A percentile compares a stretch with the other conserved stretches of the same genome.
Evolutionary conservation across 2,113 vertebrate genomes (phyloP).

Genomic region (Catharus minimus): DNA sequence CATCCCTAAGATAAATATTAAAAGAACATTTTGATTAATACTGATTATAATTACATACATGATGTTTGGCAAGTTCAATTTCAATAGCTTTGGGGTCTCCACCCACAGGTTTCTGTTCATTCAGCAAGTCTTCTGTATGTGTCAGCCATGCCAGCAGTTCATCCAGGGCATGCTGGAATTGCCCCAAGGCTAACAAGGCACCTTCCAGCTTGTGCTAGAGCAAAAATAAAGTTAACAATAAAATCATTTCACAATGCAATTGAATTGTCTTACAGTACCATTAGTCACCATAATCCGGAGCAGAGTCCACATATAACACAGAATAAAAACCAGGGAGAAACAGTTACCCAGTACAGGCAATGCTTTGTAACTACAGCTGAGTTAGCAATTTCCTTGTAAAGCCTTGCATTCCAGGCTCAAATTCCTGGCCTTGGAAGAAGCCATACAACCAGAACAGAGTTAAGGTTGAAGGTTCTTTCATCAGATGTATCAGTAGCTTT

Average conservation of each 20-base stretch:
- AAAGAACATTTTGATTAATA: background rate
- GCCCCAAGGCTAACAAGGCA: constrained; percentile 92
- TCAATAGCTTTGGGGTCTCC: constrained; percentile 97
- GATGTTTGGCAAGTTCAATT: constrained; percentile 97
- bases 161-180: constrained; percentile 96
- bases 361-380: background rate
- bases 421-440: background rate
- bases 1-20: background rate
- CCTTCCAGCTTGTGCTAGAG: constrained; percentile 95
- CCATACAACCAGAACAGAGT: background rate
- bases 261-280: background rate
- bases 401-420: background rate
- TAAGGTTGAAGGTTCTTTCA: background rate
- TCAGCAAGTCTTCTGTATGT: constrained; percentile 91
- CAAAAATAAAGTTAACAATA: constrained; percentile 44
- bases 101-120: constrained; percentile 89
- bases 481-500: background rate
- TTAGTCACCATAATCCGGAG: background rate
- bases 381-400: background rate
- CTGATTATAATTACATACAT: constrained; percentile 79
- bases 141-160: constrained; percentile 94
- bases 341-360: background rate
- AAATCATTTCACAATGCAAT: constrained; percentile 1
- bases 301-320: background rate
- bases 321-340: background rate